Evolutionary conservation across 2,113 vertebrate genomes (phyloP).

Genomic region (Rafetus swinhoei): DNA sequence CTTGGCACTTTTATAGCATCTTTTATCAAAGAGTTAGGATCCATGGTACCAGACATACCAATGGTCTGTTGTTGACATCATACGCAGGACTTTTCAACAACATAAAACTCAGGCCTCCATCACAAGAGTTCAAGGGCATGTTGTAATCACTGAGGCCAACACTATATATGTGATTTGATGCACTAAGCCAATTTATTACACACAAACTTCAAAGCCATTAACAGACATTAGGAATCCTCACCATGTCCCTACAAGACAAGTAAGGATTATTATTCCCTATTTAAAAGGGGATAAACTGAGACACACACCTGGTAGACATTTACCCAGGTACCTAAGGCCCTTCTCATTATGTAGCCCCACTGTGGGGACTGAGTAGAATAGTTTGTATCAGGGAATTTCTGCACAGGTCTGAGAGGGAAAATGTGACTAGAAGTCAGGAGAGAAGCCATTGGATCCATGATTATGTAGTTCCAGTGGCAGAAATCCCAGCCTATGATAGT

Average conservation of each 20-base stretch:
- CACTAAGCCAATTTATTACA: background rate
- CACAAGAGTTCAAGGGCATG: background rate
- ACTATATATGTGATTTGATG: background rate
- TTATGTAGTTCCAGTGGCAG: slow-evolving; percentile 11
- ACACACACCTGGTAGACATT: background rate
- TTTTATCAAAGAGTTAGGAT: background rate
- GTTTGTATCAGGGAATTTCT: background rate
- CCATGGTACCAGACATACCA: background rate
- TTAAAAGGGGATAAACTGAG: background rate
- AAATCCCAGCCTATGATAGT: background rate
- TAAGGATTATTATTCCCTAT: background rate
- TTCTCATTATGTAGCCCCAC: background rate
- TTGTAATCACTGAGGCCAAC: background rate
- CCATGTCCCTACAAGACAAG: background rate
- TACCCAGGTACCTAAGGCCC: background rate
- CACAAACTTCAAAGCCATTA: background rate
- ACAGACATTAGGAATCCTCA: background rate
- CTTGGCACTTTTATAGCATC: background rate
- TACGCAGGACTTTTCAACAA: background rate
- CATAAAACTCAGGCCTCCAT: background rate
- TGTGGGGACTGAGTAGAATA: background rate
- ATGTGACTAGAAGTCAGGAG: background rate
- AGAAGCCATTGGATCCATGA: background rate
- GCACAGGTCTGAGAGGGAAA: background rate
- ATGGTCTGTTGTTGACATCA: background rate